Percentiles rank a stretch among this genome's conserved stretches.
Conservation (phyloP, 2,113 vertebrate species). For the Neogobius melanostomus region DNA sequence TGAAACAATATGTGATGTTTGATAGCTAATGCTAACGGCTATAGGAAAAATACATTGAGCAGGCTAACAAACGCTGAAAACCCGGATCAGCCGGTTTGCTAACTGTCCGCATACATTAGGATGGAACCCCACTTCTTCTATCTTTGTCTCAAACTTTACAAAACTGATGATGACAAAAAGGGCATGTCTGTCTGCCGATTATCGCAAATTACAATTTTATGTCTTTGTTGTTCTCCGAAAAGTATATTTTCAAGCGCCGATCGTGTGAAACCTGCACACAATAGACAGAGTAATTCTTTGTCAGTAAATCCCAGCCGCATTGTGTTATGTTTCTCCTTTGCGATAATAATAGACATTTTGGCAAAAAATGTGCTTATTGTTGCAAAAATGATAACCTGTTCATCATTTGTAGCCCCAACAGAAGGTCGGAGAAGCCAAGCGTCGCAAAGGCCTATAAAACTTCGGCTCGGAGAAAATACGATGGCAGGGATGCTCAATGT, state of each 20-base stretch:
- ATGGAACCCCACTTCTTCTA: too few species aligned
- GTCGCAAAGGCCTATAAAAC: neutral
- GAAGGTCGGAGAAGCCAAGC: neutral
- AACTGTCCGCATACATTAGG: too few species aligned
- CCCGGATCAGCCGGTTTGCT: too few species aligned
- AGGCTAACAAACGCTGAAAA: too few species aligned
- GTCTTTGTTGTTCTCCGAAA: neutral
- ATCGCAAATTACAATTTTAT: neutral
- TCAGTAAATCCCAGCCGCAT: neutral
- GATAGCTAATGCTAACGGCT: too few species aligned
- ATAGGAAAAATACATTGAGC: too few species aligned
- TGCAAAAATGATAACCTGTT: neutral
- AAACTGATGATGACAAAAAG: too few species aligned
- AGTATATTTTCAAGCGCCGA: neutral
- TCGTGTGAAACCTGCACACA: neutral
- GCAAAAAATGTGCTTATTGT: neutral
- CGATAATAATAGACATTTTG: neutral
- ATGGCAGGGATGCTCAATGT: conserved; percentile 11
- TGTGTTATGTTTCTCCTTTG: neutral
- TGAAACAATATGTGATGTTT: too few species aligned
- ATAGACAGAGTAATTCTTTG: neutral
- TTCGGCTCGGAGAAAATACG: neutral
- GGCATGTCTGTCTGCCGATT: too few species aligned
- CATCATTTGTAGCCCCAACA: neutral
- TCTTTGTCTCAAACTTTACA: too few species aligned